Conservation (phyloP, 2,797 vertebrate genomes). For the Chaenodraco wilsoni region DNA sequence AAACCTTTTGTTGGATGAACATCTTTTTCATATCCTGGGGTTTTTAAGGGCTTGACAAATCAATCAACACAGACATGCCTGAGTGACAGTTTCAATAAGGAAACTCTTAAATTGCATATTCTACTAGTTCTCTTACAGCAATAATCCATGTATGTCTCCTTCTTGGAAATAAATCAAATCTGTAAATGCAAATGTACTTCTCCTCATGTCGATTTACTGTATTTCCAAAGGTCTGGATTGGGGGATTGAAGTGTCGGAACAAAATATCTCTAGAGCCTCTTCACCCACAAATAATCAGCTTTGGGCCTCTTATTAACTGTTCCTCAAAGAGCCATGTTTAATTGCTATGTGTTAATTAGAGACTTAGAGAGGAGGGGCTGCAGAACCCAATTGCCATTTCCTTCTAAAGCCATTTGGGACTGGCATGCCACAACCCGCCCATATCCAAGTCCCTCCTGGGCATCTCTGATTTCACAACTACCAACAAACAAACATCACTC, state of each 20-base stretch:
- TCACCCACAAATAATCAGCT: constrained; percentile 73
- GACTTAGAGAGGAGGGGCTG: constrained; percentile 68
- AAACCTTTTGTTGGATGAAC: constrained; percentile 29
- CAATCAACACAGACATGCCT: neutral
- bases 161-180: constrained; percentile 17
- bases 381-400: constrained; percentile 66
- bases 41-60: constrained; percentile 2
- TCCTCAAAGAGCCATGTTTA: constrained; percentile 76
- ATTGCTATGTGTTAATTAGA: constrained; percentile 86
- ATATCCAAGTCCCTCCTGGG: constrained; percentile 50
- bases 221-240: constrained; percentile 51
- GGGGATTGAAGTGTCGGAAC: constrained; percentile 43
- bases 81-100: neutral
- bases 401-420: constrained; percentile 72
- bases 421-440: constrained; percentile 78
- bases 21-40: neutral
- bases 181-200: constrained; percentile 32
- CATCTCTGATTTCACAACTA: constrained; percentile 46
- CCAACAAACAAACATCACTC: constrained; percentile 54
- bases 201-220: constrained; percentile 45
- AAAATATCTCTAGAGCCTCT: constrained; percentile 59
- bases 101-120: constrained; percentile 5
- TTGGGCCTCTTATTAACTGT: constrained; percentile 72
- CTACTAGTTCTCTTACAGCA: neutral
- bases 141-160: neutral